These are phyloP conservation scores for Aplysia californica DNA, from an alignment of 1,140 invertebrate genomes.

Conservation along the genomic window DNA sequence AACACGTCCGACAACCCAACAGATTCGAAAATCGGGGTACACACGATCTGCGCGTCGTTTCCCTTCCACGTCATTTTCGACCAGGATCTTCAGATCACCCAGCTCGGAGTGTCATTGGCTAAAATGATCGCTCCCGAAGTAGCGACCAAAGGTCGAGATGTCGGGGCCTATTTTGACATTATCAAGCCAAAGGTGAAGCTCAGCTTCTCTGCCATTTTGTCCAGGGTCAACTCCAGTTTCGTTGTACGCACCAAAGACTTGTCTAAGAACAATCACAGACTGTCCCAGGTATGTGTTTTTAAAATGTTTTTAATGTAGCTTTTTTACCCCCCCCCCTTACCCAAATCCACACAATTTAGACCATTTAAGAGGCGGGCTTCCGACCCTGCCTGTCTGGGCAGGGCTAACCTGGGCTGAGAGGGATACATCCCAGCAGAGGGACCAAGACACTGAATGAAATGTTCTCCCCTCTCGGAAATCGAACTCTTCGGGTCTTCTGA, in stretches of 20 bases:
- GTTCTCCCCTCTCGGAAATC: no score
- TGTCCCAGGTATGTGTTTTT: conserved; percentile 26
- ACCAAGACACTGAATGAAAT: no score
- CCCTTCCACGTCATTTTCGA: conserved; percentile 97
- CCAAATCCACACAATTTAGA: no score
- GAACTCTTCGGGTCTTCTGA: no score
- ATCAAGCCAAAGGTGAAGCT: conserved; percentile 48
- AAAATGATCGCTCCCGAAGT: conserved; percentile 49
- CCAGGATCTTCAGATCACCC: conserved; percentile 83
- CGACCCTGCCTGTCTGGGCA: no score
- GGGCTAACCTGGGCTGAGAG: no score
- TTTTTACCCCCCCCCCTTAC: no score
- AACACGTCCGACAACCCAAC: conserved; percentile 39
- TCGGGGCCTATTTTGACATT: conserved; percentile 49
- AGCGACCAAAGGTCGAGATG: conserved; percentile 30
- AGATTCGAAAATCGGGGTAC: conserved; percentile 52
- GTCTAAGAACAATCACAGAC: conserved; percentile 11
- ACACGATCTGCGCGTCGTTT: conserved; percentile 93
- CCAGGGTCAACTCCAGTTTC: conserved; percentile 58
- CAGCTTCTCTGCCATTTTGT: conserved; percentile 53
- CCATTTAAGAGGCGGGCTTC: no score
- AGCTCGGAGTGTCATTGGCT: conserved; percentile 74
- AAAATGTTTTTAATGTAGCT: no score
- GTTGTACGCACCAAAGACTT: conserved; percentile 42
- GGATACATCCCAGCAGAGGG: no score